Conservation (phyloP, 2,797 vertebrate species). For the Poecilia picta region DNA sequence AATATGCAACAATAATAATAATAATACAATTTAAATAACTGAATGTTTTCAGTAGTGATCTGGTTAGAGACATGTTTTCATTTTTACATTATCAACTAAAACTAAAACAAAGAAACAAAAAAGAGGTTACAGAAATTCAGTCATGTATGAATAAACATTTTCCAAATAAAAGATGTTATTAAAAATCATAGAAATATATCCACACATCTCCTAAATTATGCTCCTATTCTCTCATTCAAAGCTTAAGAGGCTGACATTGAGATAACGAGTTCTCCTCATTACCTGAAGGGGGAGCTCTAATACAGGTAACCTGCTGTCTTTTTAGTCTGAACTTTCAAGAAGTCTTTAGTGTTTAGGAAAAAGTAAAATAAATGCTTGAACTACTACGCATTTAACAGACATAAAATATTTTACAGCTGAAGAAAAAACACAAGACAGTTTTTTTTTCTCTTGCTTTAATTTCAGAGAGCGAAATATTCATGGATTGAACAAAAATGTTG, state of each 20-base stretch:
- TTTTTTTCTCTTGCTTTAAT: conserved; percentile 13
- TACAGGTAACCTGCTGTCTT: conserved; percentile 80
- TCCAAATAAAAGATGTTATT: not conserved
- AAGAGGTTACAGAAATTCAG: not conserved
- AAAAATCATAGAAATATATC: not conserved
- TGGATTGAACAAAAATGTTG: conserved; percentile 49
- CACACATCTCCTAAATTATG: conserved; percentile 16
- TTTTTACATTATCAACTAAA: not conserved
- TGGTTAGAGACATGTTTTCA: not conserved
- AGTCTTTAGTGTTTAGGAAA: conserved; percentile 53
- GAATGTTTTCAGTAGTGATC: conserved; percentile 10
- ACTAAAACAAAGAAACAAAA: not conserved
- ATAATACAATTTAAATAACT: not conserved
- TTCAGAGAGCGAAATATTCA: conserved; percentile 25
- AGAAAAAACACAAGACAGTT: not conserved
- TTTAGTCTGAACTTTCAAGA: conserved; percentile 64
- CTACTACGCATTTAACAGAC: conserved; percentile 20
- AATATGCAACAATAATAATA: not conserved
- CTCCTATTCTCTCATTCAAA: not conserved
- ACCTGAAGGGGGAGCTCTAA: conserved; percentile 90
- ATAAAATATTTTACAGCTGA: conserved; percentile 15
- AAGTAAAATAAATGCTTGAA: conserved; percentile 43
- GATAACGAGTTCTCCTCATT: conserved; percentile 28
- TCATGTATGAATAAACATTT: not conserved
- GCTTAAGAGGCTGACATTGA: conserved; percentile 1